phyloP scores from a whole-genome alignment of 2,888 invertebrate species.

The Selenia dentaria region DNA sequence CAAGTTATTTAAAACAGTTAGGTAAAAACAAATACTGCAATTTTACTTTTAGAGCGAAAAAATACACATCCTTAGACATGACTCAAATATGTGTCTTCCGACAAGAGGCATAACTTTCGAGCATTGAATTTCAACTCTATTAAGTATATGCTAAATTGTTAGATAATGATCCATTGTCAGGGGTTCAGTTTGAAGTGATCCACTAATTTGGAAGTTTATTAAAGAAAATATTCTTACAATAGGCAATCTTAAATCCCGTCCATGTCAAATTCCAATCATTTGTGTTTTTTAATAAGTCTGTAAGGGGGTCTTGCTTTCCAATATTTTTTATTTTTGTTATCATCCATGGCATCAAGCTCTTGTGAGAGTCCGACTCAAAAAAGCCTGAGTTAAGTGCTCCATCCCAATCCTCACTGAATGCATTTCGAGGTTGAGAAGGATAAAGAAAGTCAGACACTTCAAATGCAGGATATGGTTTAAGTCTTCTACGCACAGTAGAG shows the following conservation, averaged over 20 bases:
- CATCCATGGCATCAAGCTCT: conserved; percentile 61
- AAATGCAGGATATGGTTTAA: too few species aligned
- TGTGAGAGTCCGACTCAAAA: conserved; percentile 65
- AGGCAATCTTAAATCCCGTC: conserved; percentile 31
- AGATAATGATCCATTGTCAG: too few species aligned
- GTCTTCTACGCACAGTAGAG: background rate
- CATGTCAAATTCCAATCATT: conserved; percentile 50
- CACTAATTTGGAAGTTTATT: background rate
- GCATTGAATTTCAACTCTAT: too few species aligned
- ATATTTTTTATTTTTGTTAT: conserved; percentile 52
- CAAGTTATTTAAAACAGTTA: too few species aligned
- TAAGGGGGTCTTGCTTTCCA: conserved; percentile 59
- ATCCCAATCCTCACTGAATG: conserved; percentile 65
- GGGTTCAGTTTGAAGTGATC: too few species aligned
- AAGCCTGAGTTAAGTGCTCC: conserved; percentile 60
- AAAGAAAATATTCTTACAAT: conserved; percentile 53
- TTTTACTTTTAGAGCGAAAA: too few species aligned
- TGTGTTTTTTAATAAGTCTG: conserved; percentile 56
- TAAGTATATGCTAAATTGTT: too few species aligned
- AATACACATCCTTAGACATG: too few species aligned
- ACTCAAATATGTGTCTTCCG: too few species aligned
- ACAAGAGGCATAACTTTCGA: too few species aligned
- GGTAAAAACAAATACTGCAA: too few species aligned
- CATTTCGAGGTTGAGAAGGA: conserved; percentile 37
- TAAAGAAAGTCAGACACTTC: conserved; percentile 55